Base-by-base conservation (phyloP, 1,140 invertebrate species). In the Subanguina moxae region DNA sequence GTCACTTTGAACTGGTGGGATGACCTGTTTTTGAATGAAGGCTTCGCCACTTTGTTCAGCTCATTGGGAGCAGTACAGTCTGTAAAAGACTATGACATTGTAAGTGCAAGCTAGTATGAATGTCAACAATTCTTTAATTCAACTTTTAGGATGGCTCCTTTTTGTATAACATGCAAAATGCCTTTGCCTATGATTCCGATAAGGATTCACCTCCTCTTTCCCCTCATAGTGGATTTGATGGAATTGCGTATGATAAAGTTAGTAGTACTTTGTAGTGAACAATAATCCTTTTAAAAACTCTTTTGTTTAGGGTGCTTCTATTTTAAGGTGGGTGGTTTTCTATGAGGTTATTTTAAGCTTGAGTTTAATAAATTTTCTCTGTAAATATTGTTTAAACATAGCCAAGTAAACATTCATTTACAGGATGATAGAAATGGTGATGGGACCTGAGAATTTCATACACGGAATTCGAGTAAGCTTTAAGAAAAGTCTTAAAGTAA, bases 1-100 rank as follows among this genome's bases (percentile, higher is more conserved):
- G 90, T 73, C 0, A 74, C 72, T 28, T 74, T 73, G 72, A 69
- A 73, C 46, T 85, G 84, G 84, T 94, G 92, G 91, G 89, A 90
- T 82, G 90, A 94, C 82, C 84, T 94, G 0, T 94, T 91, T 91
- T 84, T 94, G 11, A 85, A 85, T 57, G 85, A 85, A 77, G 85
- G 58, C 9, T 85, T 85, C 72, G 84, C 84, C 11, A 82, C 77
- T 27, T 84, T 83, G 32, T 38, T 38, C 11, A 38, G 32, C 32
- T 38, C 32, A 5, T 38, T 38, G 52, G 28, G 23, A 57, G 68
- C 66, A 19, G 65, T 66, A 67, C 65, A 62, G 59, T 62, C 19
- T 25, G 59, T 62, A 48, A 23, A 62, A 30, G 21, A 32, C 27
- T 62, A 23, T 28, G 21, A 30, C 9, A 62, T 28, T 56, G 19